These are phyloP conservation scores for Phainopepla nitens DNA, from an alignment of 2,113 vertebrate genomes.

Conservation along the genomic window DNA sequence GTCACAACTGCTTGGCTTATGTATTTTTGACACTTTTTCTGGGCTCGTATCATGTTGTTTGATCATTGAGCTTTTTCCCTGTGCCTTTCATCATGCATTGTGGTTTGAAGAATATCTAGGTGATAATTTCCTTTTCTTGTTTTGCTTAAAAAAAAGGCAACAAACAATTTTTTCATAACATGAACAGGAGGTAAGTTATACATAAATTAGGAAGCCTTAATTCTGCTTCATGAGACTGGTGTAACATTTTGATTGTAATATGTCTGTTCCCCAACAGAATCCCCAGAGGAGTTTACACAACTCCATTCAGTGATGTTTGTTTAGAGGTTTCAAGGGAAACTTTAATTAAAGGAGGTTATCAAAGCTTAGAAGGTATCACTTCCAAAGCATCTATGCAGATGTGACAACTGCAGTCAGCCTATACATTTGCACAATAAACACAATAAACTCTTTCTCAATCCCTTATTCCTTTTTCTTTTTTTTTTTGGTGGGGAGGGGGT, in stretches of 20 bases:
- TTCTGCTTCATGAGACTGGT: not conserved
- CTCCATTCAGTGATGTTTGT: not conserved
- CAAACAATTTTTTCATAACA: not conserved
- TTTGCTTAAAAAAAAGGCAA: not conserved
- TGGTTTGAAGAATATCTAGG: not conserved
- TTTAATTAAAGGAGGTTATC: not conserved
- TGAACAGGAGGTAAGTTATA: not conserved
- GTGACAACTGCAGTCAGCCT: not conserved
- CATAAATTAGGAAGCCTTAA: not conserved
- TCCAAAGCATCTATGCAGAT: not conserved
- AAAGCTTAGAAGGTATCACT: not conserved
- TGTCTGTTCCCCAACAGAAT: not conserved
- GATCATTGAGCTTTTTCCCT: not conserved
- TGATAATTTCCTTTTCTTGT: not conserved
- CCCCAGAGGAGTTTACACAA: not conserved
- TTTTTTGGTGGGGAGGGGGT: rapidly evolving
- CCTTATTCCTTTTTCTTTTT: too few relatives aligned
- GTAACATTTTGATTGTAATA: not conserved
- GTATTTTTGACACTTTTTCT: not conserved
- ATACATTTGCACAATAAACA: not conserved
- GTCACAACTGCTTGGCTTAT: not conserved
- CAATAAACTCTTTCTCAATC: not conserved
- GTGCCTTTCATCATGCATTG: not conserved
- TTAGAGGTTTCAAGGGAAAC: not conserved
- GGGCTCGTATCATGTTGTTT: rapidly evolving